Conservation (phyloP, 2,797 vertebrate genomes). For the Sebastes umbrosus region DNA sequence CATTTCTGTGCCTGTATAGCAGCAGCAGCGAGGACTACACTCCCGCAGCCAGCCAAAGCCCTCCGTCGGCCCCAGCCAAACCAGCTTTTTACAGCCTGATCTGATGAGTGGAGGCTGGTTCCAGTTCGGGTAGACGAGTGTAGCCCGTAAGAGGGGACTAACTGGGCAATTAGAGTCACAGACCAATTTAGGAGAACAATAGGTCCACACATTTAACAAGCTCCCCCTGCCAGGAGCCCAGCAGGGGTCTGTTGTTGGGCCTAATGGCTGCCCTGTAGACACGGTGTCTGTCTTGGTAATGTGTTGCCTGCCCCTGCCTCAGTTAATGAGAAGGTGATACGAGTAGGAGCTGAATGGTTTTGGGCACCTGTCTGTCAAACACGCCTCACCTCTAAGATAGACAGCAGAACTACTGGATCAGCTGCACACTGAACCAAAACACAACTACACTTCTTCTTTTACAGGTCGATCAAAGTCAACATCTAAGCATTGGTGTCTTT, state of each 20-base stretch:
- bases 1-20: background rate
- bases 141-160: slow-evolving; percentile 74
- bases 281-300: slow-evolving; percentile 82
- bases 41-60: slow-evolving; percentile 20
- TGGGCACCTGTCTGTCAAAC: slow-evolving; percentile 65
- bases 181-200: slow-evolving; percentile 86
- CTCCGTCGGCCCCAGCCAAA: slow-evolving; percentile 40
- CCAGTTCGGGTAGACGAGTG: slow-evolving; percentile 73
- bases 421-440: background rate
- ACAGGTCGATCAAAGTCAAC: background rate
- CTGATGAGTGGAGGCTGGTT: slow-evolving; percentile 67
- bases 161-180: slow-evolving; percentile 82
- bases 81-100: slow-evolving; percentile 72
- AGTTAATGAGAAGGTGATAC: slow-evolving; percentile 56
- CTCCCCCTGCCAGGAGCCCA: slow-evolving; percentile 71
- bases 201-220: slow-evolving; percentile 75
- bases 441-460: background rate
- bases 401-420: background rate
- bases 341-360: slow-evolving; percentile 4
- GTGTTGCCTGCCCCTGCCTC: slow-evolving; percentile 57
- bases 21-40: slow-evolving; percentile 13
- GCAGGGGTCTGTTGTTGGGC: slow-evolving; percentile 78
- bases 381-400: background rate
- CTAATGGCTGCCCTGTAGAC: slow-evolving; percentile 80
- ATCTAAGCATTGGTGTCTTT: background rate